Conservation (phyloP, 2,113 vertebrate species). For the Sardina pilchardus region DNA sequence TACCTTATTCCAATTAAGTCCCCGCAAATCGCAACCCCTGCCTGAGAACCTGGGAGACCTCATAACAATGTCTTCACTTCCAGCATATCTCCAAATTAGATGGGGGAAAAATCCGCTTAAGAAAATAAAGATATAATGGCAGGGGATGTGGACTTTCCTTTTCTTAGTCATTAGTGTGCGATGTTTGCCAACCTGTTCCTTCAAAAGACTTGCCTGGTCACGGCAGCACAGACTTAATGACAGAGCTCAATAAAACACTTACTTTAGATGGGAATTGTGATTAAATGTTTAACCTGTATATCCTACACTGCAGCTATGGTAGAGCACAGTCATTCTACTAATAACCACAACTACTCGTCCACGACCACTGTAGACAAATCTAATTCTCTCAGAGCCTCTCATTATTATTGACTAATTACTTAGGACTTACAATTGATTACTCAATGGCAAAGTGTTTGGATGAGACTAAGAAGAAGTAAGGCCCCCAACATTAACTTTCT, state of each 20-base stretch:
- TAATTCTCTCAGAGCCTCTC: background rate
- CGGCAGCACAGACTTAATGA: background rate
- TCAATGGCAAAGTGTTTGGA: background rate
- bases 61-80: slow-evolving; percentile 51
- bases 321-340: background rate
- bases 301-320: background rate
- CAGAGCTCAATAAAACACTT: background rate
- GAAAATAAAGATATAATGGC: slow-evolving; percentile 40
- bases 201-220: slow-evolving; percentile 27
- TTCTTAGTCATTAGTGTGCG: slow-evolving; percentile 24
- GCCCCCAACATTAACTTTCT: background rate
- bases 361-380: background rate
- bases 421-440: background rate
- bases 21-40: slow-evolving; percentile 51
- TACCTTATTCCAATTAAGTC: slow-evolving; percentile 80
- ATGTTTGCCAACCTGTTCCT: slow-evolving; percentile 24
- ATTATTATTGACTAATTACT: slow-evolving; percentile 1
- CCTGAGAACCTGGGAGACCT: slow-evolving; percentile 56
- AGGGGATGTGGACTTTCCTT: slow-evolving; percentile 38
- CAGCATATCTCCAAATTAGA: slow-evolving; percentile 48
- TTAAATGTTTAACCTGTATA: background rate
- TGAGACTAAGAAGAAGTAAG: background rate
- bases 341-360: background rate
- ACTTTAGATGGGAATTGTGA: background rate
- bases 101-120: slow-evolving; percentile 34